These are phyloP conservation scores for Lanistes nyassanus DNA, from an alignment of 1,140 invertebrate species.

Conservation along the genomic window DNA sequence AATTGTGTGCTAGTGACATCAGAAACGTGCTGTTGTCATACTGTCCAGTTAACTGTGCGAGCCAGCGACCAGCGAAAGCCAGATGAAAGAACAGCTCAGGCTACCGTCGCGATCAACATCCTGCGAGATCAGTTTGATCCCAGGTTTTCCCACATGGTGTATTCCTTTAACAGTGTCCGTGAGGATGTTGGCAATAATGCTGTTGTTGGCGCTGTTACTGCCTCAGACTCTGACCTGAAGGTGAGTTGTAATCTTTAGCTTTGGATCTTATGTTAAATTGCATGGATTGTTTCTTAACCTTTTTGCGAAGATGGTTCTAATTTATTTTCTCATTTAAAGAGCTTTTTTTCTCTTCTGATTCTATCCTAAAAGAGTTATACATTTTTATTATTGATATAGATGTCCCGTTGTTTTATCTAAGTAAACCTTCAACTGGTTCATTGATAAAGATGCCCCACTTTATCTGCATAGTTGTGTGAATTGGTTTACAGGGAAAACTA, in stretches of 20 bases:
- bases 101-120: constrained; percentile 40
- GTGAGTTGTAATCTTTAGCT: constrained; percentile 27
- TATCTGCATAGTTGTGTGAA: not conserved
- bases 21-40: no score
- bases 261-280: not conserved
- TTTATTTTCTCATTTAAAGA: not conserved
- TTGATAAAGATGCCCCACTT: no score
- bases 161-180: constrained; percentile 17
- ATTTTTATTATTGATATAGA: not conserved
- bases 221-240: constrained; percentile 43
- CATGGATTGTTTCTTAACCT: no score
- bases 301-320: no score
- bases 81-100: constrained; percentile 73
- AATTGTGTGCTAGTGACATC: no score
- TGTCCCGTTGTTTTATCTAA: no score
- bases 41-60: constrained; percentile 48
- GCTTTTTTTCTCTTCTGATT: not conserved
- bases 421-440: not conserved
- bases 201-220: constrained; percentile 36
- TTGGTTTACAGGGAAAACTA: constrained; percentile 48
- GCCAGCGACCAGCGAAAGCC: constrained; percentile 86
- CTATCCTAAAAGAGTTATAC: not conserved
- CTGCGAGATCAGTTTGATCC: constrained; percentile 40
- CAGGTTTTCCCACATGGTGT: constrained; percentile 33
- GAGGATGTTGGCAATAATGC: constrained; percentile 33